Evolutionary conservation across 2,888 invertebrate genomes (phyloP).

Genomic region (Tortricodes alternella): DNA sequence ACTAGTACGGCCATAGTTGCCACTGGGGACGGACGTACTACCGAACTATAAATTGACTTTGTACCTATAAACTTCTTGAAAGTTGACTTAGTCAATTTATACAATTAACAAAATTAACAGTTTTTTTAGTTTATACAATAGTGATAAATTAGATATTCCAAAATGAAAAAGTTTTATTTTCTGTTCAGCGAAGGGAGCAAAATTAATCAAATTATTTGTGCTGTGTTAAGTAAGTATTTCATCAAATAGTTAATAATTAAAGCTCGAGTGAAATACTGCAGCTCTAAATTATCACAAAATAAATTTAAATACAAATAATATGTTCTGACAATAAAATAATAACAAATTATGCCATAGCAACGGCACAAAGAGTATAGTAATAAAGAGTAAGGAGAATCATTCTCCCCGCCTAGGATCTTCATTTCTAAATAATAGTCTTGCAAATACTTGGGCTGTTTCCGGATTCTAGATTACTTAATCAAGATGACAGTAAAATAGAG

Average conservation of each 20-base stretch:
- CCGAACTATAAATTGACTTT: not conserved
- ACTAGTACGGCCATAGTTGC: not conserved
- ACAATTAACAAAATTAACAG: not conserved
- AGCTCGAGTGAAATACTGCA: too few relatives aligned
- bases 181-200: constrained; percentile 59
- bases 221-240: constrained; percentile 59
- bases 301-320: too few relatives aligned
- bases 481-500: too few relatives aligned
- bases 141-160: constrained; percentile 6
- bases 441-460: too few relatives aligned
- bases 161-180: constrained; percentile 50
- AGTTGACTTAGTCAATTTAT: not conserved
- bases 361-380: too few relatives aligned
- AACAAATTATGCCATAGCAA: too few relatives aligned
- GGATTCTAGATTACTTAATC: too few relatives aligned
- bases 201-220: constrained; percentile 67
- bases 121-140: not conserved
- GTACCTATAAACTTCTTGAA: not conserved
- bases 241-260: not conserved
- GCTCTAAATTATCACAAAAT: too few relatives aligned
- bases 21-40: not conserved
- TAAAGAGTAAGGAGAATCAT: too few relatives aligned
- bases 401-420: too few relatives aligned
- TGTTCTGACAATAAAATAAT: too few relatives aligned
- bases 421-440: too few relatives aligned